phyloP scores from a whole-genome alignment of 2,113 vertebrate species.

The Fregata magnificens region DNA sequence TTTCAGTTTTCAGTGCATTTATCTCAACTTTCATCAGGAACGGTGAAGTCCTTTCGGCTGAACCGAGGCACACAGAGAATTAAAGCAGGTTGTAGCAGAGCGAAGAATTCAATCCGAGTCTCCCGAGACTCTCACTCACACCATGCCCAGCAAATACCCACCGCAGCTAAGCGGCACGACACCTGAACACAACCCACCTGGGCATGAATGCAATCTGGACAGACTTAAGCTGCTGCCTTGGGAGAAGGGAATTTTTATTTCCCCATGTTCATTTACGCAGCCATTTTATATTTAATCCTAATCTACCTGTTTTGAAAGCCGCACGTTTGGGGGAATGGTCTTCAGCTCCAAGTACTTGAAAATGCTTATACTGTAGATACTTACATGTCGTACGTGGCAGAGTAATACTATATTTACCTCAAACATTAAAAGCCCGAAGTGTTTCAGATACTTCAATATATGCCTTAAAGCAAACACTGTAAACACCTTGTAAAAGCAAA shows the following conservation, averaged over 20 bases:
- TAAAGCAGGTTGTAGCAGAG: not conserved
- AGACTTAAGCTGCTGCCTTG: not conserved
- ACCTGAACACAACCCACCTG: not conserved
- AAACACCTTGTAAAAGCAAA: constrained; percentile 47
- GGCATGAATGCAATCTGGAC: not conserved
- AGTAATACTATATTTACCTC: not conserved
- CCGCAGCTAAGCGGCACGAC: accelerated
- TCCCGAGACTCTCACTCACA: not conserved
- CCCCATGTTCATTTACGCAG: accelerated
- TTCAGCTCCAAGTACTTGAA: not conserved
- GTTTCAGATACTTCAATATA: not conserved
- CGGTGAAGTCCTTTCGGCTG: not conserved
- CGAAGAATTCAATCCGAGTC: not conserved
- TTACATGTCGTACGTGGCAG: not conserved
- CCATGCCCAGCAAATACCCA: not conserved
- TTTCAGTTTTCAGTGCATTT: not conserved
- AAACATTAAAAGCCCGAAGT: not conserved
- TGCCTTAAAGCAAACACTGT: constrained; percentile 25
- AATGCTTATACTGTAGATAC: not conserved
- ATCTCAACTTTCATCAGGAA: not conserved
- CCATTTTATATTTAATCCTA: not conserved
- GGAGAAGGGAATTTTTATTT: not conserved
- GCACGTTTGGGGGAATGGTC: not conserved
- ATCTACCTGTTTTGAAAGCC: not conserved
- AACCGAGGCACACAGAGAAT: not conserved